A percentile compares a stretch with the other conserved stretches of the same genome.
Conservation (phyloP, 2,113 vertebrate species). For the Anguilla japonica region DNA sequence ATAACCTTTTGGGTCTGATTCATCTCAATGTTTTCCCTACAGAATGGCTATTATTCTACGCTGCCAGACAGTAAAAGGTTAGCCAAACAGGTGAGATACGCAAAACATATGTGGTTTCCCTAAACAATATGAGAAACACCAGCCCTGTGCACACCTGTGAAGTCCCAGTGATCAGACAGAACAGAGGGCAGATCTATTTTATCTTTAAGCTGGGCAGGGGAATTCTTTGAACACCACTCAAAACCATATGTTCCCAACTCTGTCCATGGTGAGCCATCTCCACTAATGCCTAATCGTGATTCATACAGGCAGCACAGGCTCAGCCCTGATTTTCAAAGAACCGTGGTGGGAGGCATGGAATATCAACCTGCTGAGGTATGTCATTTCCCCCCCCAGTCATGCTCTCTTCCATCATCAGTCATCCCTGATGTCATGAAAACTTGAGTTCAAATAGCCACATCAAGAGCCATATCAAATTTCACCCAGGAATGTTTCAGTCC, state of each 20-base stretch:
- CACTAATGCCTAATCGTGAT: neutral
- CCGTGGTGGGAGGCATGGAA: neutral
- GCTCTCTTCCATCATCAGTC: neutral
- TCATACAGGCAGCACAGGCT: neutral
- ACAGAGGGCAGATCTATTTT: neutral
- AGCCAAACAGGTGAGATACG: conserved; percentile 35
- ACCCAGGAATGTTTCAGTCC: neutral
- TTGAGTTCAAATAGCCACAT: neutral
- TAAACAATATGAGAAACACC: neutral
- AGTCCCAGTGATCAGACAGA: neutral
- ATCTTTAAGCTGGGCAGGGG: neutral
- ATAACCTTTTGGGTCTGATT: conserved; percentile 33
- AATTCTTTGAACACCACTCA: neutral
- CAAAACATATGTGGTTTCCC: conserved; percentile 24
- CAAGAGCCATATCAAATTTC: neutral
- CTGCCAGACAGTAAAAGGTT: conserved; percentile 30
- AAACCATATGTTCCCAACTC: neutral
- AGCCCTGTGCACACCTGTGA: neutral
- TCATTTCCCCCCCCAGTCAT: neutral
- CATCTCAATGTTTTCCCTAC: conserved; percentile 26
- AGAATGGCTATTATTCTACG: conserved; percentile 1
- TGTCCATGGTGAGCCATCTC: neutral
- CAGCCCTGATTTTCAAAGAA: conserved; percentile 9
- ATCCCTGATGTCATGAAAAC: neutral
- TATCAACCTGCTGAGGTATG: neutral